These are phyloP conservation scores for Bombylius discolor DNA, from an alignment of 2,888 invertebrate species.

Conservation along the genomic window DNA sequence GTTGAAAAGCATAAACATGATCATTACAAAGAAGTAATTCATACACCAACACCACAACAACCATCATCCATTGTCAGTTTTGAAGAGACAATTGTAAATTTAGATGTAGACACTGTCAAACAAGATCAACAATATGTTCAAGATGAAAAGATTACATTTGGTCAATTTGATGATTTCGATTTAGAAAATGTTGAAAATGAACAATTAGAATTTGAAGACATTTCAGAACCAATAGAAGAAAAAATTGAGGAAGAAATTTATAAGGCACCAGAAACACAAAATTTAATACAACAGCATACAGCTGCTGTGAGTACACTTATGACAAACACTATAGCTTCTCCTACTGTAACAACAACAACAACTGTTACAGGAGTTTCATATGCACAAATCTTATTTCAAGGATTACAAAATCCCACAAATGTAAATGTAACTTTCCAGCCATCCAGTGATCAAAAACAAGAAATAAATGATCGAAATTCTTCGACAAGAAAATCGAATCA, in stretches of 20 bases:
- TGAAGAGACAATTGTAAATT: no score
- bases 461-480: neutral
- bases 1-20: no score
- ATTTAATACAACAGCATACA: neutral
- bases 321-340: neutral
- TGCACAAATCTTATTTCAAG: conserved; percentile 57
- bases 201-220: neutral
- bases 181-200: conserved; percentile 5
- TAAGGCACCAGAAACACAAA: no score
- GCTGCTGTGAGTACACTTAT: neutral
- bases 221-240: neutral
- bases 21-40: no score
- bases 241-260: neutral
- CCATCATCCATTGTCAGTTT: no score
- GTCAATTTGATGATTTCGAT: conserved; percentile 32
- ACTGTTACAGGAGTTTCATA: conserved; percentile 39
- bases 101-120: neutral
- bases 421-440: conserved; percentile 39
- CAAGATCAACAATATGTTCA: neutral
- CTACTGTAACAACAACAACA: conserved; percentile 5
- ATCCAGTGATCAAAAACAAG: conserved; percentile 38
- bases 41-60: no score
- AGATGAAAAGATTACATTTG: conserved; percentile 28
- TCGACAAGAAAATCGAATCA: neutral
- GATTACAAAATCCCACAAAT: conserved; percentile 32